A percentile compares a stretch with the other conserved stretches of the same genome.
Evolutionary conservation across 2,113 vertebrate species (phyloP).

Genomic region (Sinocyclocheilus rhinocerous): DNA sequence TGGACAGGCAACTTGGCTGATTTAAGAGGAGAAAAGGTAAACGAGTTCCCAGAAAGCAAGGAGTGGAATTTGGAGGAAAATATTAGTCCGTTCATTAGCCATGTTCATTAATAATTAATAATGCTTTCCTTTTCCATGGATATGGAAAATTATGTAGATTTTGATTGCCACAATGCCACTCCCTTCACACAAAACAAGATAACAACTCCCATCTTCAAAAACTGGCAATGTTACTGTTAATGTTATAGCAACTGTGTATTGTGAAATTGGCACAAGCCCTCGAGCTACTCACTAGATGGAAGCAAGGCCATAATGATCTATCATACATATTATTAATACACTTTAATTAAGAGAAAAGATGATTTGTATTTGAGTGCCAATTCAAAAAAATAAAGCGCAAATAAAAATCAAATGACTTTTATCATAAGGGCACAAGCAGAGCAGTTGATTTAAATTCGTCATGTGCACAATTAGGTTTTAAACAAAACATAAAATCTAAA

Average conservation of each 20-base stretch:
- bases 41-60: background rate
- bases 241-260: background rate
- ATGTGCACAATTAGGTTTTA: background rate
- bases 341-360: background rate
- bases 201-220: background rate
- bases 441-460: background rate
- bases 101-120: background rate
- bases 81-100: background rate
- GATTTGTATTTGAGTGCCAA: background rate
- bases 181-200: background rate
- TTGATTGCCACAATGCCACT: background rate
- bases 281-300: background rate
- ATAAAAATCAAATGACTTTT: background rate
- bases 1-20: constrained; percentile 37
- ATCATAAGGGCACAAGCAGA: background rate
- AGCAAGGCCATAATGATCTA: background rate
- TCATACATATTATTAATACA: background rate
- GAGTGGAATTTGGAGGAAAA: background rate
- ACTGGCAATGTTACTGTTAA: background rate
- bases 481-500: background rate
- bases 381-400: background rate
- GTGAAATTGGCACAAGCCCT: background rate
- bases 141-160: background rate
- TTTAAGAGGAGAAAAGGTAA: background rate
- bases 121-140: background rate